Percentiles rank a stretch among this genome's conserved stretches.
phyloP scores from a whole-genome alignment of 2,113 vertebrate species.

The Loxodonta africana region DNA sequence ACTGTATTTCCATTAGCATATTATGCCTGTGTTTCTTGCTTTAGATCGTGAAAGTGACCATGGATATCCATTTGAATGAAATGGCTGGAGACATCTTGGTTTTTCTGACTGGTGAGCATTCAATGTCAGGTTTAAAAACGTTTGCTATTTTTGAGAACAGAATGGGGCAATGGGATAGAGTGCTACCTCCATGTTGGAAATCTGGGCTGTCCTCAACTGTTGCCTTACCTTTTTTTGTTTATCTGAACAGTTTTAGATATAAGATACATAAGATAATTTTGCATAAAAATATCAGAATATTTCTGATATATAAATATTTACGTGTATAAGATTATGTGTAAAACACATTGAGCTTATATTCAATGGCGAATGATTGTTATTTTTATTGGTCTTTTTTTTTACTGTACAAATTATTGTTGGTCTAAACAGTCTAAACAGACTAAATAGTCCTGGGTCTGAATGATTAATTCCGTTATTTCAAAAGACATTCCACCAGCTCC shows the following conservation, averaged over 20 bases:
- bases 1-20: not conserved
- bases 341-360: constrained; percentile 50
- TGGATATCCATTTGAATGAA: constrained; percentile 96
- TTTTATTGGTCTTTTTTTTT: not conserved
- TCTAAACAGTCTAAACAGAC: not conserved
- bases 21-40: constrained; percentile 71
- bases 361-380: constrained; percentile 1
- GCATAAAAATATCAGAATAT: not conserved
- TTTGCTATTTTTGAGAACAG: not conserved
- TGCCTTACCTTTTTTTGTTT: constrained; percentile 31
- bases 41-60: constrained; percentile 94
- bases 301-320: no score
- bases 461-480: constrained; percentile 52
- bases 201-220: constrained; percentile 1
- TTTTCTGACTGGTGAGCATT: constrained; percentile 94
- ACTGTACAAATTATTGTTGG: not conserved
- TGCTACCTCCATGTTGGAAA: not conserved
- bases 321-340: not conserved
- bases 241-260: constrained; percentile 37
- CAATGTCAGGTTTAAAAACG: constrained; percentile 48
- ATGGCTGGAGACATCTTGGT: constrained; percentile 96
- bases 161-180: not conserved
- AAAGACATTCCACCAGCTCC: not conserved
- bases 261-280: not conserved
- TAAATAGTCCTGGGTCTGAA: not conserved